Evolutionary conservation across 2,797 vertebrate genomes (phyloP).

Genomic region (Pampus argenteus): DNA sequence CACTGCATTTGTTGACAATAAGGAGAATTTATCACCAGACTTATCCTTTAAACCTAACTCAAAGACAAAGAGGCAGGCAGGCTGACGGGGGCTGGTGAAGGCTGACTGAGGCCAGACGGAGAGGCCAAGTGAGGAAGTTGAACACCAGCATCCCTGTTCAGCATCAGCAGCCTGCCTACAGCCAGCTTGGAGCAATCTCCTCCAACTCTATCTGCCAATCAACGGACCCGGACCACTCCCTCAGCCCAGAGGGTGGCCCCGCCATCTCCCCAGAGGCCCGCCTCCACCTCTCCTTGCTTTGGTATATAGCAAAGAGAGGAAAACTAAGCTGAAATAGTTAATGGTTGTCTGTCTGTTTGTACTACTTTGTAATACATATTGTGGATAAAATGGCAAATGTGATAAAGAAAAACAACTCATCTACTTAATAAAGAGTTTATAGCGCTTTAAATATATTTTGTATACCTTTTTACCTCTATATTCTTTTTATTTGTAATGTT

Average conservation of each 20-base stretch:
- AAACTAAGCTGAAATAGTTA: conserved; percentile 42
- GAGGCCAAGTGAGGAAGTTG: conserved; percentile 68
- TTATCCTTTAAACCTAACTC: conserved; percentile 22
- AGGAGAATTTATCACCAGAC: conserved; percentile 5
- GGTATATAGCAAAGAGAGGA: conserved; percentile 33
- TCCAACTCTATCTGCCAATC: conserved; percentile 70
- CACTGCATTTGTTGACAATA: conserved; percentile 5
- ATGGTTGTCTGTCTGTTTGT: conserved; percentile 30
- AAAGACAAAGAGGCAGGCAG: conserved; percentile 25
- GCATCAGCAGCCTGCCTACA: conserved; percentile 71
- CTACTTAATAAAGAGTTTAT: too few relatives aligned
- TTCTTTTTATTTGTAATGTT: conserved; percentile 3
- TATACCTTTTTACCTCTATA: neutral
- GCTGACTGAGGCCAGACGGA: conserved; percentile 62
- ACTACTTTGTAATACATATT: too few relatives aligned
- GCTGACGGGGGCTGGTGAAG: conserved; percentile 39
- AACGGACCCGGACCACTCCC: conserved; percentile 49
- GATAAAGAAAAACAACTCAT: too few relatives aligned
- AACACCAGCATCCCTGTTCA: conserved; percentile 71
- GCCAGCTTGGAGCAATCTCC: conserved; percentile 81
- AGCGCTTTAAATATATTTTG: neutral
- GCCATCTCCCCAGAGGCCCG: conserved; percentile 20
- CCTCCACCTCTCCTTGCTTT: conserved; percentile 35
- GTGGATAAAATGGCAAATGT: neutral
- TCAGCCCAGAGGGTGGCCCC: conserved; percentile 47